A percentile compares a stretch with the other conserved stretches of the same genome.
Evolutionary conservation across 2,113 vertebrate genomes (phyloP).

Genomic region (Actinemys pallida): DNA sequence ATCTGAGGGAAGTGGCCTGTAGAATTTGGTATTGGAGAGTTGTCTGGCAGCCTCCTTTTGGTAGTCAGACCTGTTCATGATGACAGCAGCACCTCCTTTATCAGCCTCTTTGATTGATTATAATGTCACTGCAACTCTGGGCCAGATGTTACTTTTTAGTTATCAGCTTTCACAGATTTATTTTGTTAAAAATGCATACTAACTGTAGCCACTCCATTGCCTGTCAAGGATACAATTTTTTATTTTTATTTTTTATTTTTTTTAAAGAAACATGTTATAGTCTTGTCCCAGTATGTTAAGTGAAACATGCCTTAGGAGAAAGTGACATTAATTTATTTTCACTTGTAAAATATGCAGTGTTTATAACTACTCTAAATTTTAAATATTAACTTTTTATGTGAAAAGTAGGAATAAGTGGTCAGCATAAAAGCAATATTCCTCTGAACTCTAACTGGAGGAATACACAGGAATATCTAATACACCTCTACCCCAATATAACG

Average conservation of each 20-base stretch:
- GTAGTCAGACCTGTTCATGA: too few relatives aligned
- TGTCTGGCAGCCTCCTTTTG: too few relatives aligned
- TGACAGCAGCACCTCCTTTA: too few relatives aligned
- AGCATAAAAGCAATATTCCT: background rate
- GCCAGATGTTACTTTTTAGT: background rate
- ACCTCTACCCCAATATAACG: too few relatives aligned
- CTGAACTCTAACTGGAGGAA: background rate
- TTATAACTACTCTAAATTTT: background rate
- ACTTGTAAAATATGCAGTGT: background rate
- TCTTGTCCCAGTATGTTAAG: background rate
- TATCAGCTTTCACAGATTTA: background rate
- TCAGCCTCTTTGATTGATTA: too few relatives aligned
- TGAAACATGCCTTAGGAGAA: background rate
- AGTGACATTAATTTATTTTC: background rate
- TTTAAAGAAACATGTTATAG: background rate
- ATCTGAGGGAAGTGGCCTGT: too few relatives aligned
- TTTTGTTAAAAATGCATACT: rapidly evolving
- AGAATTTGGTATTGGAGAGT: too few relatives aligned
- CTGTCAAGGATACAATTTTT: background rate
- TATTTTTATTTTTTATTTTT: background rate
- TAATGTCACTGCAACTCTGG: background rate
- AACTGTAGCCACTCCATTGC: background rate
- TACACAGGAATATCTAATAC: background rate
- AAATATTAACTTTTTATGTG: rapidly evolving
- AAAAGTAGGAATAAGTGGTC: background rate